A percentile compares a stretch with the other conserved stretches of the same genome.
These are phyloP conservation scores for Trachymyrmex cornetzi DNA, from an alignment of 1,140 invertebrate genomes.

Conservation along the genomic window DNA sequence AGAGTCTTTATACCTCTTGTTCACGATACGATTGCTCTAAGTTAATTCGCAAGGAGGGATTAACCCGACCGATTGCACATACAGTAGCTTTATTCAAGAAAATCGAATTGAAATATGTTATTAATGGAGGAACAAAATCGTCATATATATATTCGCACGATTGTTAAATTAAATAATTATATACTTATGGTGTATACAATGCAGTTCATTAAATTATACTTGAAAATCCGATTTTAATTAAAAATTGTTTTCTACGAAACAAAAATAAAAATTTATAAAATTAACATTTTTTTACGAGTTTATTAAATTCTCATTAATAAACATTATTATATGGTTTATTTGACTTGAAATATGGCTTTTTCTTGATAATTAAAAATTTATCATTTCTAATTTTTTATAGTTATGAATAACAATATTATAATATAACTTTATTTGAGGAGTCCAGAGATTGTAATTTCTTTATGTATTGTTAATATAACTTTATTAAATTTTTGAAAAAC, in stretches of 20 bases:
- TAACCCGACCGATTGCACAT: conserved; percentile 37
- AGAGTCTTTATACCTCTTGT: conserved; percentile 74
- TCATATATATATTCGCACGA: not conserved
- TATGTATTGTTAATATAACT: too few relatives aligned
- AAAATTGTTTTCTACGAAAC: not conserved
- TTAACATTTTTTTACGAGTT: not conserved
- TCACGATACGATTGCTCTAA: conserved; percentile 75
- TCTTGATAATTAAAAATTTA: not conserved
- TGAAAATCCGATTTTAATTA: not conserved
- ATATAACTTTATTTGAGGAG: not conserved
- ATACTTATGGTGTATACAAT: not conserved
- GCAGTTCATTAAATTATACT: not conserved
- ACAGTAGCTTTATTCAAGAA: not conserved
- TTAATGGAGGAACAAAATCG: conserved; percentile 5
- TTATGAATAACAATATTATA: not conserved
- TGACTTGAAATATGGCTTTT: not conserved
- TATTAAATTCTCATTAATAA: not conserved
- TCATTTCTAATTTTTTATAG: not conserved
- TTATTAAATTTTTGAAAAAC: not conserved
- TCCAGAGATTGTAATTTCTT: too few relatives aligned
- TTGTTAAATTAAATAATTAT: conserved; percentile 10
- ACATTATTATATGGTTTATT: not conserved
- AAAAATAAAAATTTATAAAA: not conserved
- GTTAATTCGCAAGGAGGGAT: conserved; percentile 68
- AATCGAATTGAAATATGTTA: not conserved